These are phyloP conservation scores for Tetragonula clypearis DNA, from an alignment of 1,140 invertebrate genomes.

Conservation along the genomic window DNA sequence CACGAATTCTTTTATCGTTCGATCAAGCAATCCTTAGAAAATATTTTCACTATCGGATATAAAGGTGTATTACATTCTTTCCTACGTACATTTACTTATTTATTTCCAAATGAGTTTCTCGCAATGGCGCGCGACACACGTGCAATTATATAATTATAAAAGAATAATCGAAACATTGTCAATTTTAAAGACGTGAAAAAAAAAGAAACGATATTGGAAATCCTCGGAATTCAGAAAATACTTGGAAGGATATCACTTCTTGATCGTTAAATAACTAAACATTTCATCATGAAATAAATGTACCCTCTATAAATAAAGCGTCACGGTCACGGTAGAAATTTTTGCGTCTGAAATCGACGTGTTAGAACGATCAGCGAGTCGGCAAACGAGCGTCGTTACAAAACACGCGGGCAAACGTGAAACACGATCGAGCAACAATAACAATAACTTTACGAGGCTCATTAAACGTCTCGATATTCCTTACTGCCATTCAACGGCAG, in stretches of 20 bases:
- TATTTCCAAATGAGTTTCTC: background rate
- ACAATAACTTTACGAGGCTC: conserved; percentile 65
- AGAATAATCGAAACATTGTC: too few relatives aligned
- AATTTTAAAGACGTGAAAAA: too few relatives aligned
- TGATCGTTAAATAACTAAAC: background rate
- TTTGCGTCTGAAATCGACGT: background rate
- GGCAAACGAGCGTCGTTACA: conserved; percentile 10
- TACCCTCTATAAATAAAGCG: background rate
- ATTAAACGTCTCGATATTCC: conserved; percentile 69
- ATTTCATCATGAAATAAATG: too few relatives aligned
- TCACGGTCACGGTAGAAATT: background rate
- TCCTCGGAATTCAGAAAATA: background rate
- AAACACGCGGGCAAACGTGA: conserved; percentile 35
- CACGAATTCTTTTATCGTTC: background rate
- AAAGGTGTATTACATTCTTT: background rate
- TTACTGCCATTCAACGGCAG: conserved; percentile 11
- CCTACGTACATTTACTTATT: background rate
- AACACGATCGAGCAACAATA: conserved; percentile 59
- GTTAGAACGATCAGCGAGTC: background rate
- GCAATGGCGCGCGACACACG: background rate
- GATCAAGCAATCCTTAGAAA: conserved; percentile 5
- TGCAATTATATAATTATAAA: too few relatives aligned
- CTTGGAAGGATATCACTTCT: too few relatives aligned
- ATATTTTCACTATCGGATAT: background rate
- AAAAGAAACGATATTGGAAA: background rate